phyloP scores from a whole-genome alignment of 2,797 vertebrate genomes.

The Erethizon dorsatum region DNA sequence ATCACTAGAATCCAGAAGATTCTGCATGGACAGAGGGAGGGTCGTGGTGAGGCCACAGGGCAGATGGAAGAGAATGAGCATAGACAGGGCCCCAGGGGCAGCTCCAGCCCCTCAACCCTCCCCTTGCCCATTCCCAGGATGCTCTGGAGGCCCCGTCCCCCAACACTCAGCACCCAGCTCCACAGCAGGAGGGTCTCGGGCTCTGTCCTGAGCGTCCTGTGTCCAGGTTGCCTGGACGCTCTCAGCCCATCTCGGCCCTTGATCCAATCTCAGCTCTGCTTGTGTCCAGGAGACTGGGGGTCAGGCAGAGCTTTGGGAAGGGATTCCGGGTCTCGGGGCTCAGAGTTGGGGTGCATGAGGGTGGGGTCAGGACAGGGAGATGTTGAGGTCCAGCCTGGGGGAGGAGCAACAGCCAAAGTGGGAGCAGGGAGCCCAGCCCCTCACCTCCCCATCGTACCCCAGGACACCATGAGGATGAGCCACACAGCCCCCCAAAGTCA shows the following conservation, averaged over 20 bases:
- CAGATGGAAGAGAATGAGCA: rapidly evolving
- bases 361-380: rapidly evolving
- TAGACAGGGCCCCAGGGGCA: rapidly evolving
- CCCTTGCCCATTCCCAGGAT: neutral
- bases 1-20: neutral
- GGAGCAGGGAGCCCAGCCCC: neutral
- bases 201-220: neutral
- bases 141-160: too few species aligned
- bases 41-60: rapidly evolving
- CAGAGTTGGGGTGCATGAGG: neutral
- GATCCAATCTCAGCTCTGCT: neutral
- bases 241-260: too few species aligned
- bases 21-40: rapidly evolving
- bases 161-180: rapidly evolving
- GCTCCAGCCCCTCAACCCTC: neutral
- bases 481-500: rapidly evolving
- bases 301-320: too few species aligned
- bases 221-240: neutral
- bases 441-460: neutral
- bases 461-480: neutral
- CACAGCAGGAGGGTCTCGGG: neutral
- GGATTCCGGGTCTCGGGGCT: neutral
- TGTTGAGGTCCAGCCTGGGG: too few species aligned
- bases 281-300: too few species aligned
- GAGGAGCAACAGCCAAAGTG: neutral